Evolutionary conservation across 2,797 vertebrate genomes (phyloP).

Genomic region (Sciurus carolinensis): DNA sequence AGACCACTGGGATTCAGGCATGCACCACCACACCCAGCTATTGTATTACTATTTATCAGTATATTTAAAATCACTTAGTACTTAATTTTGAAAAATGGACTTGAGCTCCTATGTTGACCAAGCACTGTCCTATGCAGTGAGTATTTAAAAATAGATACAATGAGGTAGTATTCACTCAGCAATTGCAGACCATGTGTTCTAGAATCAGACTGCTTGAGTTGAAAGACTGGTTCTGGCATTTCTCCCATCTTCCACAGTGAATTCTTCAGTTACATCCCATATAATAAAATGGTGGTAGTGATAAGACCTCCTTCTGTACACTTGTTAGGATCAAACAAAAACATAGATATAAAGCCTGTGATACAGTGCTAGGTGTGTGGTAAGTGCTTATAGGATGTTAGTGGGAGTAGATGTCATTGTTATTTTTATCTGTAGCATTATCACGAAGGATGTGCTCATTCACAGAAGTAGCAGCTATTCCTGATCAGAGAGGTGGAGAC

Average conservation of each 20-base stretch:
- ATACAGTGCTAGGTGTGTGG: background rate
- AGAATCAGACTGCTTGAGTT: background rate
- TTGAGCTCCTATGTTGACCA: background rate
- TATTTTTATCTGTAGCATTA: background rate
- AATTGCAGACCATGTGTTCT: background rate
- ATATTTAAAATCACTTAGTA: constrained; percentile 15
- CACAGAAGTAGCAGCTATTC: background rate
- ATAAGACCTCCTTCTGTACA: background rate
- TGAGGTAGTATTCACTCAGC: background rate
- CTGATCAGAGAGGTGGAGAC: background rate
- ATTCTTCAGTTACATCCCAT: background rate
- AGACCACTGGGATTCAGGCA: no score
- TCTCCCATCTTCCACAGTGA: background rate
- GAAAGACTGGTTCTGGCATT: background rate
- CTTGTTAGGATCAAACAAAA: background rate
- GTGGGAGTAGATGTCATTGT: background rate
- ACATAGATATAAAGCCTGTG: background rate
- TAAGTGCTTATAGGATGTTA: background rate
- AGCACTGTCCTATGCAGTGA: background rate
- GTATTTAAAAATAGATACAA: background rate
- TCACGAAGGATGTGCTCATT: background rate
- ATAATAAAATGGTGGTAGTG: background rate
- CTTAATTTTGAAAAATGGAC: background rate
- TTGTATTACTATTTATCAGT: background rate
- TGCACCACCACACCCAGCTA: no score